Evolutionary conservation across 1,140 invertebrate genomes (phyloP), one percentile per base, ranked within the genome.

Genomic region (Monochamus saltuarius): DNA sequence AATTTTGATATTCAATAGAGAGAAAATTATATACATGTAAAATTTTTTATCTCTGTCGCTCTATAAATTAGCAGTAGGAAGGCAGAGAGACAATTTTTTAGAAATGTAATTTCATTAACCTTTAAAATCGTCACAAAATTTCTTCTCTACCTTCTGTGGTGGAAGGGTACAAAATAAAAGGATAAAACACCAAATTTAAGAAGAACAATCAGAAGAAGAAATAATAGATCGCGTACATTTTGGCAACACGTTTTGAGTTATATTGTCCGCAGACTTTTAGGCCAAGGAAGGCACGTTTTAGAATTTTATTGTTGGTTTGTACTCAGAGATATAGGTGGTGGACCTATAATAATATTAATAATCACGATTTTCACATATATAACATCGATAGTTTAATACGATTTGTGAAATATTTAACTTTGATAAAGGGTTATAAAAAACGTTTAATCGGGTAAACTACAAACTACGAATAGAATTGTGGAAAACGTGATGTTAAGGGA

Each of bases 261-360:
- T 63, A 45, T 58, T 58, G 37, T 63, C 49, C 4, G 11, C 19
- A 29, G 45, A 47, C 17, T 22, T 11, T 47, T 47, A 51, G 22
- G 49, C 49, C 49, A 9, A 51, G 11, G 36, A 51, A 51, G 49
- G 49, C 49, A 51, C 49, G 13, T 51, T 29, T 51, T 35, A 42
- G 14, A 54, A 37, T 62, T 56, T 61, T 61, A 61, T 63, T 63
- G 56, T 63, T 63, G 61, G 56, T 63, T 63, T 63, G 61, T 63
- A 63, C 56, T 63, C 29, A 13, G 39, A 13, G 14, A 40, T 40
- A n/a, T 8, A 40, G 51, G 54, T 37, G 58, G 38, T 40, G 7
- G 39, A 40, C 14, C 39, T 47, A n/a, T 47, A 10, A 47, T 47
- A 61, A 51, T 55, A 55, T 29, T 55, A 55, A 40, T 37, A 38